These are phyloP conservation scores for Agrotis ipsilon DNA, from an alignment of 2,888 invertebrate species.

Conservation along the genomic window DNA sequence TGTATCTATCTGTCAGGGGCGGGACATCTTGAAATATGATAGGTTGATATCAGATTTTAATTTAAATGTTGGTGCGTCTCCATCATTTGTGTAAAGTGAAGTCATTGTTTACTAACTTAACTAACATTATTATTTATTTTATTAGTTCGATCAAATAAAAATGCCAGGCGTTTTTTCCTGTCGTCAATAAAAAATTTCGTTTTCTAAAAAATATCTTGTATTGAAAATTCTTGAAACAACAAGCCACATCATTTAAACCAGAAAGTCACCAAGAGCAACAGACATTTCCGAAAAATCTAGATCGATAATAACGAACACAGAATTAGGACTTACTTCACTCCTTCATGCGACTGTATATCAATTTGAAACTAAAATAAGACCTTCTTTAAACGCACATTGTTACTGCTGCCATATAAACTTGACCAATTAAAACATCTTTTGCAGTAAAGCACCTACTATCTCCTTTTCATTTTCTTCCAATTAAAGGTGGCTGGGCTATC, in stretches of 20 bases:
- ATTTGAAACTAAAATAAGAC: constrained; percentile 8
- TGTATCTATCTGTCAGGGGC: constrained; percentile 37
- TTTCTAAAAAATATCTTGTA: neutral
- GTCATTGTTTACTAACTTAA: no score
- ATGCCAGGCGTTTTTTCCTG: no score
- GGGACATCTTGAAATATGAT: constrained; percentile 46
- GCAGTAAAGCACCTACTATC: constrained; percentile 49
- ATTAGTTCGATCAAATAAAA: no score
- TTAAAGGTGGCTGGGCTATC: constrained; percentile 63
- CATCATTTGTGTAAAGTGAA: neutral
- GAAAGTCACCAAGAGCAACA: neutral
- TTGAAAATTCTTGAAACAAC: neutral
- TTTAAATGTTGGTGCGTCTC: neutral
- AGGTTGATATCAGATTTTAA: no score
- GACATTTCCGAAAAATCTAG: neutral
- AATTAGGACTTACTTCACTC: no score
- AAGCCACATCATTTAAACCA: no score
- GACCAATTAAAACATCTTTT: constrained; percentile 49
- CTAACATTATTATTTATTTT: no score
- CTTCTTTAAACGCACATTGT: constrained; percentile 25
- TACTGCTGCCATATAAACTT: constrained; percentile 41
- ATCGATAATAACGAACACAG: no score
- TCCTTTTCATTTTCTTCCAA: constrained; percentile 73
- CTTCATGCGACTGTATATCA: constrained; percentile 14
- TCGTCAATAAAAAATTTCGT: no score